Evolutionary conservation across 2,113 vertebrate species (phyloP).

Genomic region (Carassius carassius): DNA sequence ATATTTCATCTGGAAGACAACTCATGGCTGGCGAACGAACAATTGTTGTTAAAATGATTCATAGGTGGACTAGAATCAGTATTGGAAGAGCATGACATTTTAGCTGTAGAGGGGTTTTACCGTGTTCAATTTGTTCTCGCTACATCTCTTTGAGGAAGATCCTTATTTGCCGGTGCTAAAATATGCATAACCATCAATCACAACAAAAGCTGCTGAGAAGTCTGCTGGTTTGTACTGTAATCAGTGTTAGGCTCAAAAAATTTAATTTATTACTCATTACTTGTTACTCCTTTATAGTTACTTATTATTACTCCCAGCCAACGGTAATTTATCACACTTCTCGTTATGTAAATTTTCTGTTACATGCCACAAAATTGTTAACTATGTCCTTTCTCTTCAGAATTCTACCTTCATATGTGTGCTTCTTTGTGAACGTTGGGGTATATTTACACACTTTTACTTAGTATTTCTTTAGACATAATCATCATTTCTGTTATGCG

Average conservation of each 20-base stretch:
- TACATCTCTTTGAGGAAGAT: neutral
- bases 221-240: neutral
- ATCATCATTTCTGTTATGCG: too few relatives aligned
- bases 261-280: neutral
- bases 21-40: conserved; percentile 43
- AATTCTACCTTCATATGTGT: too few relatives aligned
- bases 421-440: too few relatives aligned
- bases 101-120: neutral
- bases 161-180: conserved; percentile 42
- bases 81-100: conserved; percentile 10
- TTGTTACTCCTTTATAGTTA: neutral
- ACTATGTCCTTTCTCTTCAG: too few relatives aligned
- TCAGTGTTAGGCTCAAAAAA: neutral
- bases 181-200: conserved; percentile 42
- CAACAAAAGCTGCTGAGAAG: conserved; percentile 7
- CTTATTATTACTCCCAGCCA: too few relatives aligned
- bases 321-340: too few relatives aligned
- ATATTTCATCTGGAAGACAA: conserved; percentile 52
- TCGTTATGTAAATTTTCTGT: too few relatives aligned
- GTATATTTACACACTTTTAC: too few relatives aligned
- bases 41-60: conserved; percentile 51
- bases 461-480: too few relatives aligned
- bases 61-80: conserved; percentile 14
- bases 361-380: too few relatives aligned
- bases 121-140: neutral